These are phyloP conservation scores for Amia ocellicauda DNA, from an alignment of 2,113 vertebrate genomes.

Conservation along the genomic window DNA sequence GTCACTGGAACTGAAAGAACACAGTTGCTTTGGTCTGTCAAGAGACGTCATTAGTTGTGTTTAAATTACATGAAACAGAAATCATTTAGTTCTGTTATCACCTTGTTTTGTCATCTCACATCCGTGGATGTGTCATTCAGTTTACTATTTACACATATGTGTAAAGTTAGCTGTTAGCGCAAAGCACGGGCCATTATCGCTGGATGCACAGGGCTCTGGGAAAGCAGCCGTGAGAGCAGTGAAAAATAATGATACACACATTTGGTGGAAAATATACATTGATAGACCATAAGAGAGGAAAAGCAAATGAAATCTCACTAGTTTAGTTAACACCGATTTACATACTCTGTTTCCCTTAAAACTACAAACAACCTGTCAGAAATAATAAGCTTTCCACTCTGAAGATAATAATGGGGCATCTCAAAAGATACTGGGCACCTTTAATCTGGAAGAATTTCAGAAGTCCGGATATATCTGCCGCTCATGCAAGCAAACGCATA, in stretches of 20 bases:
- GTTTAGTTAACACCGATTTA: slow-evolving; percentile 22
- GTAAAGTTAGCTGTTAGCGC: neutral
- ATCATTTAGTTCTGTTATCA: slow-evolving; percentile 15
- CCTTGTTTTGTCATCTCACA: slow-evolving; percentile 20
- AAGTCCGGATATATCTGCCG: too few relatives aligned
- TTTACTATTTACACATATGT: neutral
- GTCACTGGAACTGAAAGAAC: slow-evolving; percentile 6
- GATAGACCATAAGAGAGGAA: slow-evolving; percentile 25
- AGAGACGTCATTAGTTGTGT: slow-evolving; percentile 12
- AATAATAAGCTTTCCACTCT: neutral
- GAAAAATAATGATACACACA: slow-evolving; percentile 27
- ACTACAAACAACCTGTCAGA: slow-evolving; percentile 6
- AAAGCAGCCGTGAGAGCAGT: slow-evolving; percentile 19
- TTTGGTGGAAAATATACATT: slow-evolving; percentile 24
- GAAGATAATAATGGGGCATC: neutral
- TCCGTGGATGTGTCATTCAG: slow-evolving; percentile 12
- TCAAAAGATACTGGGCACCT: neutral
- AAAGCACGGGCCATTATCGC: slow-evolving; percentile 22
- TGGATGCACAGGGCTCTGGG: slow-evolving; percentile 18
- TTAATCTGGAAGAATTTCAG: neutral
- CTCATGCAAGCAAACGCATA: too few relatives aligned
- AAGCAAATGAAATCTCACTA: slow-evolving; percentile 27
- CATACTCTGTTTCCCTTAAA: slow-evolving; percentile 12
- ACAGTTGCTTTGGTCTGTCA: neutral
- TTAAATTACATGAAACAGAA: slow-evolving; percentile 19